Percentiles rank a stretch among this genome's conserved stretches.
Evolutionary conservation across 2,113 vertebrate genomes (phyloP).

Genomic region (Mus musculus): DNA sequence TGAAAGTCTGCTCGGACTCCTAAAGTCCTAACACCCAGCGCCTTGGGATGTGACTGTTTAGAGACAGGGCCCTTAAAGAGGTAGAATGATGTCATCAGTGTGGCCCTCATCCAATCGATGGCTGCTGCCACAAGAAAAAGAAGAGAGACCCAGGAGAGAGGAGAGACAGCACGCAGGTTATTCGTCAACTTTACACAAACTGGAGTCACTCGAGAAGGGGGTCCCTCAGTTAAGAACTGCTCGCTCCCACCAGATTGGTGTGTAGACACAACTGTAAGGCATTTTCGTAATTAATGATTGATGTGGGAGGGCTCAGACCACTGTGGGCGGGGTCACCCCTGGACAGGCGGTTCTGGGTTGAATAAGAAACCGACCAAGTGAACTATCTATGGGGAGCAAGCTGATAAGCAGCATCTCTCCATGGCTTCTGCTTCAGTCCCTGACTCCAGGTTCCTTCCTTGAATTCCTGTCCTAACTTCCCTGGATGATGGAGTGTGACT

Average conservation of each 20-base stretch:
- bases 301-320: no score
- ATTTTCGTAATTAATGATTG: background rate
- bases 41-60: background rate
- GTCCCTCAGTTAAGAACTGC: background rate
- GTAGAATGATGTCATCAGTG: background rate
- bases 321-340: background rate
- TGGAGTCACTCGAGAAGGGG: background rate
- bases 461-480: background rate
- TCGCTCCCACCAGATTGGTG: background rate
- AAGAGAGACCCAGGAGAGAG: background rate
- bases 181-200: background rate
- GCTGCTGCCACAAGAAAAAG: background rate
- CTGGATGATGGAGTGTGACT: background rate
- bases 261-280: no score
- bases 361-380: background rate
- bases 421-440: background rate
- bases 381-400: background rate
- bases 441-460: background rate
- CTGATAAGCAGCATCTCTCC: background rate
- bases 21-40: background rate
- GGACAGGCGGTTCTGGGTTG: background rate
- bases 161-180: rapidly evolving
- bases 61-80: background rate
- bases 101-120: background rate
- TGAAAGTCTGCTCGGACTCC: no score